phyloP scores from a whole-genome alignment of 2,113 vertebrate species.

The Callipepla californica region DNA sequence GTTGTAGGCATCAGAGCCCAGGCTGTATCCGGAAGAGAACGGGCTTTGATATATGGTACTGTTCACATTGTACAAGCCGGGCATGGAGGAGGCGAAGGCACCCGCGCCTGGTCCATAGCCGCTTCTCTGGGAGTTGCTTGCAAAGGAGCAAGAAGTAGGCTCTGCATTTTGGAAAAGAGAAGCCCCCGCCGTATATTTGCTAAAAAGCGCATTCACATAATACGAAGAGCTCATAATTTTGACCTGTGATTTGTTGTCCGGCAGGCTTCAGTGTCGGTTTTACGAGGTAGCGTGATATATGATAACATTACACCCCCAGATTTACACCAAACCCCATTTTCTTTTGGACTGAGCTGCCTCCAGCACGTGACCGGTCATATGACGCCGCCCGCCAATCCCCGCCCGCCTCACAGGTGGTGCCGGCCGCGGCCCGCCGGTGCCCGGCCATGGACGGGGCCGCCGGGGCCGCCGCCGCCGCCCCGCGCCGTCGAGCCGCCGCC shows the following conservation, averaged over 20 bases:
- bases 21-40: conserved; percentile 85
- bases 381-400: conserved; percentile 86
- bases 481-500: neutral
- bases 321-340: conserved; percentile 98
- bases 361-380: conserved; percentile 89
- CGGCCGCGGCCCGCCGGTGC: conserved; percentile 70
- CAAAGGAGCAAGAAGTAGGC: conserved; percentile 87
- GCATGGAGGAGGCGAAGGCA: conserved; percentile 84
- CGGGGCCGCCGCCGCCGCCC: neutral
- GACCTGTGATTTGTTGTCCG: conserved; percentile 95
- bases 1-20: conserved; percentile 86
- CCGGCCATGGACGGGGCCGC: conserved; percentile 65
- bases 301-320: conserved; percentile 96
- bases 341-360: conserved; percentile 86
- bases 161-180: conserved; percentile 90
- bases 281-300: conserved; percentile 98
- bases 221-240: conserved; percentile 97
- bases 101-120: conserved; percentile 84
- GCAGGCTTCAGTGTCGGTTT: conserved; percentile 97
- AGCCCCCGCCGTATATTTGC: conserved; percentile 90
- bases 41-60: conserved; percentile 85
- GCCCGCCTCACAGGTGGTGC: conserved; percentile 83
- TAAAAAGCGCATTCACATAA: conserved; percentile 96
- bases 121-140: conserved; percentile 86
- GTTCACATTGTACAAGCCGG: conserved; percentile 90